A percentile compares a stretch with the other conserved stretches of the same genome.
These are phyloP conservation scores for Rhodeus uyekii DNA, from an alignment of 2,797 vertebrate species.

Conservation along the genomic window DNA sequence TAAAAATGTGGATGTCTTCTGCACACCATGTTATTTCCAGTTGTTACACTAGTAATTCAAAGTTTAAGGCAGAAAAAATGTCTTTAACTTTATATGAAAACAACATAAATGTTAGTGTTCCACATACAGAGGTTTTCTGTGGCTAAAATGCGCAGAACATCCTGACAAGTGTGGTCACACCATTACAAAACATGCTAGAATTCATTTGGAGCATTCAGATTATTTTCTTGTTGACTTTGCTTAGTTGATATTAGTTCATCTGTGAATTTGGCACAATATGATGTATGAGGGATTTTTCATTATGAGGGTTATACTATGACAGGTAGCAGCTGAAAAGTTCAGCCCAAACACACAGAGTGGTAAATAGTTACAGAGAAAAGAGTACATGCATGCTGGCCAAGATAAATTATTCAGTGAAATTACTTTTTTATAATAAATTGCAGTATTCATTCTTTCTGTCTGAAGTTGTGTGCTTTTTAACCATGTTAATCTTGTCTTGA, in stretches of 20 bases:
- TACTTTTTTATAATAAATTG: not conserved
- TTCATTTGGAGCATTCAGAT: not conserved
- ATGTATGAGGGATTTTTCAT: not conserved
- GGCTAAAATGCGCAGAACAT: not conserved
- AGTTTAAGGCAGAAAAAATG: not conserved
- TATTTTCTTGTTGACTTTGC: not conserved
- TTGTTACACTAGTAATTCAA: constrained; percentile 19
- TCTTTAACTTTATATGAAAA: not conserved
- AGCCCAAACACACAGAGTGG: not conserved
- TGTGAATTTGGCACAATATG: not conserved
- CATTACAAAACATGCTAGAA: not conserved
- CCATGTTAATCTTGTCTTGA: constrained; percentile 46
- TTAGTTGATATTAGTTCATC: not conserved
- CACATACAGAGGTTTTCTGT: not conserved
- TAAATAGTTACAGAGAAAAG: not conserved
- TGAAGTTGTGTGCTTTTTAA: not conserved
- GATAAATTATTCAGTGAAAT: constrained; percentile 28
- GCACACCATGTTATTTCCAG: constrained; percentile 38
- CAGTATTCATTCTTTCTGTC: constrained; percentile 34
- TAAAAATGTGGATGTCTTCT: constrained; percentile 19
- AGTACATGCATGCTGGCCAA: not conserved
- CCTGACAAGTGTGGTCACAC: not conserved
- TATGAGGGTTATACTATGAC: not conserved
- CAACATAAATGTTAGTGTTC: not conserved
- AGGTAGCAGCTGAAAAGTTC: constrained; percentile 8